These are phyloP conservation scores for Chiroxiphia lanceolata DNA, from an alignment of 2,797 vertebrate genomes.

Conservation along the genomic window DNA sequence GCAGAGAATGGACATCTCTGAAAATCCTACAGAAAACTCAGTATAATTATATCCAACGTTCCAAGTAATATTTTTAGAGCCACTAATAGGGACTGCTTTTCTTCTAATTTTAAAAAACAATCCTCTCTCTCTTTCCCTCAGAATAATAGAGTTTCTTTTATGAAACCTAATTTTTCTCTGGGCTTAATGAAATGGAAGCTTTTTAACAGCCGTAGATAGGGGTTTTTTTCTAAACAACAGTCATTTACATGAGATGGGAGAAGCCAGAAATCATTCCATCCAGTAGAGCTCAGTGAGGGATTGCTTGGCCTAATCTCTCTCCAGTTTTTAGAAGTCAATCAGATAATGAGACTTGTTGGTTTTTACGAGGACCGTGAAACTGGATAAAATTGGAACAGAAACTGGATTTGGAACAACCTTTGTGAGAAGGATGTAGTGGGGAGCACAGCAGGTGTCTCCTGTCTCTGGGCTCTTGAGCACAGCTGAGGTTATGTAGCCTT, in stretches of 20 bases:
- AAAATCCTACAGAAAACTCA: slow-evolving; percentile 30
- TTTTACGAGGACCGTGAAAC: slow-evolving; percentile 24
- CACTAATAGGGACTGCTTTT: background rate
- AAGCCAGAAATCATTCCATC: slow-evolving; percentile 8
- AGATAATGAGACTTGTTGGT: background rate
- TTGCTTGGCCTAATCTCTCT: background rate
- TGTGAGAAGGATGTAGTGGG: background rate
- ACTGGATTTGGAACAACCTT: background rate
- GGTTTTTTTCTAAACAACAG: background rate
- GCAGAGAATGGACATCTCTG: background rate
- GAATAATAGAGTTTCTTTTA: background rate
- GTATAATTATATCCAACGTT: background rate
- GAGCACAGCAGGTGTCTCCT: background rate
- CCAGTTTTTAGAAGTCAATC: background rate
- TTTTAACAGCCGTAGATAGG: background rate
- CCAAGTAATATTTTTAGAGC: background rate
- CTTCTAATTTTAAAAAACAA: background rate
- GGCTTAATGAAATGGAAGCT: background rate
- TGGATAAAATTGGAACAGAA: background rate
- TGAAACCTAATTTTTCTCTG: background rate
- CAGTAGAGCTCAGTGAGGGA: background rate
- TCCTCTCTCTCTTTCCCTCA: background rate
- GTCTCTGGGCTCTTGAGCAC: background rate
- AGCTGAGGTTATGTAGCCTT: background rate
- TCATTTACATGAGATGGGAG: background rate